Evolutionary conservation across 2,113 vertebrate species (phyloP).

Genomic region (Cyanistes caeruleus): DNA sequence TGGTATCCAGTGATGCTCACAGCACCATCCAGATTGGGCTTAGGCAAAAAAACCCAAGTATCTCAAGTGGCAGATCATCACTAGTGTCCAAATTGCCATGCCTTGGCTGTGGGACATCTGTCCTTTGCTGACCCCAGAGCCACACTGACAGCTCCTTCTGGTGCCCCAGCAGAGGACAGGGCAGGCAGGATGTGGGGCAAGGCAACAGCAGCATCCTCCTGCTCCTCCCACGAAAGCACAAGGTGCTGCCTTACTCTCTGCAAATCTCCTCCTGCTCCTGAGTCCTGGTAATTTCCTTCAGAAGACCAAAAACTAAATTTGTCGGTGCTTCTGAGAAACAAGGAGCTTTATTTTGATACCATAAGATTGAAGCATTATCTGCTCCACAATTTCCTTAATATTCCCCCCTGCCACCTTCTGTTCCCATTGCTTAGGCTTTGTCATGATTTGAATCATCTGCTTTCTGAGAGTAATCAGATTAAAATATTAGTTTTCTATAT

Average conservation of each 20-base stretch:
- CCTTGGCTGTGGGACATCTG: neutral
- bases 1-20: neutral
- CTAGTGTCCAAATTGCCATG: neutral
- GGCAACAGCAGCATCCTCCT: neutral
- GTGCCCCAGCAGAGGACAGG: neutral
- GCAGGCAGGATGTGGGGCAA: fast-evolving
- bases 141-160: neutral
- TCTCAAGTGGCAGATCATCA: neutral
- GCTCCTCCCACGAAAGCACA: neutral
- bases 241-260: neutral
- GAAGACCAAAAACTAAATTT: neutral
- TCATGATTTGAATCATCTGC: constrained; percentile 18
- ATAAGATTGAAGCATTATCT: neutral
- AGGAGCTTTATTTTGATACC: neutral
- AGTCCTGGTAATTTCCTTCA: neutral
- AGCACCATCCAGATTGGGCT: neutral
- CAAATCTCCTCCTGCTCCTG: neutral
- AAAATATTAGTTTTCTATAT: constrained; percentile 43
- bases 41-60: neutral
- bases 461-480: constrained; percentile 57
- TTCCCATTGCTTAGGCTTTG: constrained; percentile 3
- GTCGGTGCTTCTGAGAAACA: neutral
- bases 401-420: neutral
- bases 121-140: neutral
- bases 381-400: neutral